Conservation (phyloP, 2,113 vertebrate species). For the Onychostruthus taczanowskii region DNA sequence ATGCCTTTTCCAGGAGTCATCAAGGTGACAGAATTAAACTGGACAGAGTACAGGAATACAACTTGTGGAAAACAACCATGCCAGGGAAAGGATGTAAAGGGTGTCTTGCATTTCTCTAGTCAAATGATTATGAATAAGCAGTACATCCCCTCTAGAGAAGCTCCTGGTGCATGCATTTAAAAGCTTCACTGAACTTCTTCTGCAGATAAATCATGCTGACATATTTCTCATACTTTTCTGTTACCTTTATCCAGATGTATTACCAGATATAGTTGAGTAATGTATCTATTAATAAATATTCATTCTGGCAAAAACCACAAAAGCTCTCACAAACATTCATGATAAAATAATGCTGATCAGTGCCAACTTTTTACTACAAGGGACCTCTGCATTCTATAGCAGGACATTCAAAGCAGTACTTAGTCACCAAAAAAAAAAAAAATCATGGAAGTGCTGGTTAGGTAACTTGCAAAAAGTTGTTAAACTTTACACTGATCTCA, state of each 20-base stretch:
- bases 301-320: not conserved
- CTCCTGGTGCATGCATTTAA: not conserved
- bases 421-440: not conserved
- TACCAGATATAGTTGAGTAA: not conserved
- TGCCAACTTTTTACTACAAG: not conserved
- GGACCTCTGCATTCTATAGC: not conserved
- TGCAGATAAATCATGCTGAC: constrained; percentile 15
- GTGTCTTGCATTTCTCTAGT: not conserved
- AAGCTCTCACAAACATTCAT: not conserved
- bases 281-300: not conserved
- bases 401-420: not conserved
- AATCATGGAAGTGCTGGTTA: not conserved
- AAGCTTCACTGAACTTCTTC: constrained; percentile 5
- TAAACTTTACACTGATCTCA: not conserved
- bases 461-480: not conserved
- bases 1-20: not conserved
- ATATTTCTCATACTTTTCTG: not conserved
- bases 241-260: constrained; percentile 11
- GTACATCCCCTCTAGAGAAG: not conserved
- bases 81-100: not conserved
- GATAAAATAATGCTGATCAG: not conserved
- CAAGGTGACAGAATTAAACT: not conserved
- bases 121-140: not conserved
- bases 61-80: not conserved
- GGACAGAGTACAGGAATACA: not conserved